These are phyloP conservation scores for Tarsius wallacei DNA, from an alignment of 2,797 vertebrate species.

Conservation along the genomic window DNA sequence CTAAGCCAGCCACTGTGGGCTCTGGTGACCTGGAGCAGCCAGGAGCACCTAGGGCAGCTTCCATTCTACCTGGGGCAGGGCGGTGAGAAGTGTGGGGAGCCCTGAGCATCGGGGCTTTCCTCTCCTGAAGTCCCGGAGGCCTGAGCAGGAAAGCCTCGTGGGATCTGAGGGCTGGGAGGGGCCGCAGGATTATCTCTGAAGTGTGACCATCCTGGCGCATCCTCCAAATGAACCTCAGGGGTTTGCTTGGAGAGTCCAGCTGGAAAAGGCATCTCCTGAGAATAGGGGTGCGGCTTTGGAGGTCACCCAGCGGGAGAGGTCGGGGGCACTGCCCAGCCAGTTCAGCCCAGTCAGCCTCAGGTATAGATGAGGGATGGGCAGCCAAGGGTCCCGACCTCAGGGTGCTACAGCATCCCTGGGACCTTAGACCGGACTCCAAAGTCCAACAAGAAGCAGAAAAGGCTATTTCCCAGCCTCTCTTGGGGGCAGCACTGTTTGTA, in stretches of 20 bases:
- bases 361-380: fast-evolving
- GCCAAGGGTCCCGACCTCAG: not conserved
- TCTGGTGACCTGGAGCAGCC: not conserved
- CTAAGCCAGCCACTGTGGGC: not conserved
- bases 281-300: not conserved
- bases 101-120: not conserved
- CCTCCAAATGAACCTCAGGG: not conserved
- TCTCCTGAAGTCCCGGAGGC: not conserved
- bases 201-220: not conserved
- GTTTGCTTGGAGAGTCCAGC: not conserved
- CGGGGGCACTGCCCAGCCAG: fast-evolving
- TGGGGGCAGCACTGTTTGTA: not conserved
- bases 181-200: not conserved
- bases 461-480: not conserved
- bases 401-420: not conserved
- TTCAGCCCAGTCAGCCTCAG: not conserved
- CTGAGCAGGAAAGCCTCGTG: too few species aligned
- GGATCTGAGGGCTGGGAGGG: not conserved
- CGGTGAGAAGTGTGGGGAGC: not conserved
- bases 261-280: not conserved
- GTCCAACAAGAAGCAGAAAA: not conserved
- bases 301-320: too few species aligned
- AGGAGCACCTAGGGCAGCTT: not conserved
- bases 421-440: too few species aligned
- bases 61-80: not conserved